Base-by-base conservation (phyloP, 2,888 invertebrate species). In the Nymphalis urticae region DNA sequence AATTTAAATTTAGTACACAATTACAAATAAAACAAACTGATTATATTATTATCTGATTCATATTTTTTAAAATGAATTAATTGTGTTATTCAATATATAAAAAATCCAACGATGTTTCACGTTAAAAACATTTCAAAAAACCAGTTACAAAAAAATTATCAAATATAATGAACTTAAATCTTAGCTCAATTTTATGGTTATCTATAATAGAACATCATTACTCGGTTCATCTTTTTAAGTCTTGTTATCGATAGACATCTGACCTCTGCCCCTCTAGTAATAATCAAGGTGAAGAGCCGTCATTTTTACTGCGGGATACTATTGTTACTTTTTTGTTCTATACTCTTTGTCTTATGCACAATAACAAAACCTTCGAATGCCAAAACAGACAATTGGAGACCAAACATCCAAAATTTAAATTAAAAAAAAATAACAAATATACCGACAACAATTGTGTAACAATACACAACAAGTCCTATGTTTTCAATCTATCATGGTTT, bases 251-350 rank as follows among this genome's bases (percentile, higher is more conserved):
- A 88, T 89, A 86, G 78, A 74, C 80, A 89, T 87, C 86, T 90
- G 85, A 92, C 90, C 92, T 84, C 75, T 89, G 88, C 81, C 81
- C 88, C 77, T 81, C 54, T 6, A 42, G 32, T 88, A 87, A 88
- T 88, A 89, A 86, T 88, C 88, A 86, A 85, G 84, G 87, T 80
- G 80, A 81, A 80, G 79, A 79, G 78, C 82, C 79, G 75, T 82
- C 81, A 78, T 83, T 86, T 83, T 80, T 78, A 77, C 80, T 76
- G 78, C 80, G 80, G 81, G 81, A 79, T 76, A 80, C 85, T 84
- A 83, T 86, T 85, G 84, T 85, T 78, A 76, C 75, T 81, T 77
- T 24, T 79, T 80, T 80, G 76, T 82, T 85, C 82, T 82, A 81
- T 76, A 64, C 75, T 75, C 74, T 77, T 80, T 82, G 79, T 76